phyloP scores from a whole-genome alignment of 2,113 vertebrate genomes.

The Ceyx cyanopectus region DNA sequence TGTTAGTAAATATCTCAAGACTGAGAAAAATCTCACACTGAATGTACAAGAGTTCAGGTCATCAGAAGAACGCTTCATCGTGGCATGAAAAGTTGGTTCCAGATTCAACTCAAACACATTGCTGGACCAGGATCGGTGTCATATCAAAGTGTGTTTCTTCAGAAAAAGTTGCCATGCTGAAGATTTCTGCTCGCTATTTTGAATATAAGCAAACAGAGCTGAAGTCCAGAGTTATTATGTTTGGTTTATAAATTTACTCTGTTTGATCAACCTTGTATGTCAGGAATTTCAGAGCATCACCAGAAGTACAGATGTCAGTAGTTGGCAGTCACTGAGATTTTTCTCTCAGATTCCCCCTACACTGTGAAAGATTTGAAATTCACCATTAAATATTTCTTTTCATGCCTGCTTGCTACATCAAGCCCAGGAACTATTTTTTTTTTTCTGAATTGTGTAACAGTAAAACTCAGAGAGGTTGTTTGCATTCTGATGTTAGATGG shows the following conservation, averaged over 20 bases:
- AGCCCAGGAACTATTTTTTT: slow-evolving; percentile 12
- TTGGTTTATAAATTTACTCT: slow-evolving; percentile 50
- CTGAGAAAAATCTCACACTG: background rate
- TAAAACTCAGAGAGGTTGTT: slow-evolving; percentile 25
- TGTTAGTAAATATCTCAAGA: background rate
- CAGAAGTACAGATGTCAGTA: background rate
- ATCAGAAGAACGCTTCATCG: background rate
- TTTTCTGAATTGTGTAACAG: slow-evolving; percentile 3
- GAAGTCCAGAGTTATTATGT: background rate
- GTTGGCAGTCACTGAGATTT: slow-evolving; percentile 27
- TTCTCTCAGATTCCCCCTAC: slow-evolving; percentile 6
- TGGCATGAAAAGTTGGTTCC: background rate
- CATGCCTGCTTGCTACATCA: slow-evolving; percentile 45
- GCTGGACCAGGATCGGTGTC: background rate
- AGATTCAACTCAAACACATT: background rate
- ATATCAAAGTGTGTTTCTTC: background rate
- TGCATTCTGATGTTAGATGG: slow-evolving; percentile 44
- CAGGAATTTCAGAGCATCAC: slow-evolving; percentile 38
- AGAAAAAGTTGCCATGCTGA: background rate
- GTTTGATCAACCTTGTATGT: background rate
- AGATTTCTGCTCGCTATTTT: background rate
- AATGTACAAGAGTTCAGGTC: background rate
- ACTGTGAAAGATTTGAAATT: slow-evolving; percentile 36
- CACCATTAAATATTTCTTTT: slow-evolving; percentile 30
- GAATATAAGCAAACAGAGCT: background rate